Conservation (phyloP, 2,797 vertebrate genomes). For the Linurgus olivaceus region DNA sequence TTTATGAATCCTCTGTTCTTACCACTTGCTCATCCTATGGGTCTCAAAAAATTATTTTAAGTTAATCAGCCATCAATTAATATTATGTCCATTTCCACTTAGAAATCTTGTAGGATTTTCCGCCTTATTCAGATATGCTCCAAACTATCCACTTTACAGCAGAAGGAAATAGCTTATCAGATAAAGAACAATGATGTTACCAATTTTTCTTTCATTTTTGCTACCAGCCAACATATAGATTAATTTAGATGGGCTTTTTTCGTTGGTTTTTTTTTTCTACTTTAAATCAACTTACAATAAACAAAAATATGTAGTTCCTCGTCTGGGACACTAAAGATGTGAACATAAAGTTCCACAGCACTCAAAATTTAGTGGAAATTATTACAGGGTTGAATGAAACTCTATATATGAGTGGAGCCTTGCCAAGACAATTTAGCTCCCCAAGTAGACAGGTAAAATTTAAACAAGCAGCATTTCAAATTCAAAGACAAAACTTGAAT, state of each 20-base stretch:
- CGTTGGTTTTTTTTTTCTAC: not conserved
- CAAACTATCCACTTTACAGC: not conserved
- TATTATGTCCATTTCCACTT: not conserved
- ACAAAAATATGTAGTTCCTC: not conserved
- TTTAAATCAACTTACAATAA: not conserved
- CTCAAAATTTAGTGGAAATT: not conserved
- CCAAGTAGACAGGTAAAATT: not conserved
- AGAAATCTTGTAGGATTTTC: not conserved
- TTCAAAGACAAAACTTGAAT: not conserved
- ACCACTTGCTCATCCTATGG: not conserved
- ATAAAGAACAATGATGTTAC: not conserved
- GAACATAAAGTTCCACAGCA: not conserved
- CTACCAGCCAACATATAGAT: not conserved
- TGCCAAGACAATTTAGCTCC: not conserved
- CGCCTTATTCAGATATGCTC: not conserved
- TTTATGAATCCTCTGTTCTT: not conserved
- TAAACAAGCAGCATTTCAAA: not conserved
- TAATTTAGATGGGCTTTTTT: not conserved
- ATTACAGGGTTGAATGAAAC: not conserved
- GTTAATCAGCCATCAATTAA: not conserved
- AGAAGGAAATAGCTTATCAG: not conserved
- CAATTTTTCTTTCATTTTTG: not conserved
- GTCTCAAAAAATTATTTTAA: not conserved
- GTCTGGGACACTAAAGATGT: not conserved
- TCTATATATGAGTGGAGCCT: not conserved